phyloP scores from a whole-genome alignment of 2,113 vertebrate genomes.

The Aptenodytes patagonicus region DNA sequence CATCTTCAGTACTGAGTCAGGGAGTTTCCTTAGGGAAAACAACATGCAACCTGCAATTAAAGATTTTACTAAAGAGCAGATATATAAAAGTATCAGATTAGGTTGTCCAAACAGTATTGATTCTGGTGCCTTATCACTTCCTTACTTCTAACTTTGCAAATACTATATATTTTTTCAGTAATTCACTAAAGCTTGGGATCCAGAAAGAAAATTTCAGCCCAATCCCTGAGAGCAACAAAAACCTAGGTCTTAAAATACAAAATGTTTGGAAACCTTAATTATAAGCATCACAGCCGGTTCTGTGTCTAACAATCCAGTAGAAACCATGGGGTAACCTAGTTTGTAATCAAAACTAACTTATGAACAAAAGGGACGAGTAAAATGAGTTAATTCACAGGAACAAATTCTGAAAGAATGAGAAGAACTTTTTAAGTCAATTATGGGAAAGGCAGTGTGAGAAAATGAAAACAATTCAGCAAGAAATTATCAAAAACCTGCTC shows the following conservation, averaged over 20 bases:
- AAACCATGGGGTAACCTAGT: neutral
- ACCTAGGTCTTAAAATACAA: neutral
- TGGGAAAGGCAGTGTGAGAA: neutral
- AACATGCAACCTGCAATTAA: neutral
- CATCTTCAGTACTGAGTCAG: neutral
- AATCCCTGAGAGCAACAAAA: neutral
- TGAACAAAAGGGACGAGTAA: neutral
- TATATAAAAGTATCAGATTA: neutral
- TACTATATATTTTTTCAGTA: neutral
- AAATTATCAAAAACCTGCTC: neutral
- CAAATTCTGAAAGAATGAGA: neutral
- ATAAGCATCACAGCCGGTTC: neutral
- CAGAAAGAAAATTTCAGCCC: neutral
- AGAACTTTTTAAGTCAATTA: neutral
- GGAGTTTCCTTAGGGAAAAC: neutral
- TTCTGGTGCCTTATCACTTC: neutral
- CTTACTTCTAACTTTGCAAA: neutral
- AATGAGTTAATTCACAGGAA: neutral
- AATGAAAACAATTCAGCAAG: neutral
- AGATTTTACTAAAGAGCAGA: neutral
- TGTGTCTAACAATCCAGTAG: neutral
- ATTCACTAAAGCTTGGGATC: neutral
- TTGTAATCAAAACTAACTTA: neutral
- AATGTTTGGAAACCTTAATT: neutral
- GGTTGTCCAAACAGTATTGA: neutral